Base-by-base conservation (phyloP, 2,797 vertebrate species). In the Eupleurogrammus muticus region DNA sequence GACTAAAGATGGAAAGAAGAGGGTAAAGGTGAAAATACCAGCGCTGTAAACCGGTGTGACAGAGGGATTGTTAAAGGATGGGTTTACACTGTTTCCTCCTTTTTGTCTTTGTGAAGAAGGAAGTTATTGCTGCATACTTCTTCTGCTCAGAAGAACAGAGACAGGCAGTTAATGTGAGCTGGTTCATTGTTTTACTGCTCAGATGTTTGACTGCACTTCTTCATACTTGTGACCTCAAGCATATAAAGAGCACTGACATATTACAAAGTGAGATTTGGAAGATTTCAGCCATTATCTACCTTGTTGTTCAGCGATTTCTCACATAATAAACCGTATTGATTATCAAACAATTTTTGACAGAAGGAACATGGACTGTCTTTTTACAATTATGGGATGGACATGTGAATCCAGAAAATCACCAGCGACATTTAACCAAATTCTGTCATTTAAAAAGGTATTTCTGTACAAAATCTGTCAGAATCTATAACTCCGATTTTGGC, bases 21-120 rank as follows among this genome's bases (percentile, higher is more conserved):
- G 20, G 12, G 35, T 36, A 12, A 60, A 14, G 44, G 21, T 58
- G 46, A 24, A 7, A 36, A 21, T 16, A 51, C 2, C 3, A 36
- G 0, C 0, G 23, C 13, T 63, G 34, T 66, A 60, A 69, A n/a
- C 10, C n/a, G 13, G 21, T 5, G 54, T 47, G 63, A 73, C 28
- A 10, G 55, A 64, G 10, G n/a, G 28, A 66, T 28, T 54, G 56
- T 68, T 49, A 61, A 65, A 52, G 23, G 51, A 57, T 10, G 2
- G 10, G 14, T 20, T 71, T 32, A 54, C 32, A 70, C 64, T 51
- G 57, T 67, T 79, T 79, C 57, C 65, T 71, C 47, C 59, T 54
- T 10, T 49, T 69, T 12, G 38, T 82, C 66, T 81, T 66, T 17
- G 66, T 70, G 69, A 56, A 80, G 36, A 69, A 80, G 34, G 48